These are phyloP conservation scores for Trilocha varians DNA, from an alignment of 2,888 invertebrate species.

Conservation along the genomic window DNA sequence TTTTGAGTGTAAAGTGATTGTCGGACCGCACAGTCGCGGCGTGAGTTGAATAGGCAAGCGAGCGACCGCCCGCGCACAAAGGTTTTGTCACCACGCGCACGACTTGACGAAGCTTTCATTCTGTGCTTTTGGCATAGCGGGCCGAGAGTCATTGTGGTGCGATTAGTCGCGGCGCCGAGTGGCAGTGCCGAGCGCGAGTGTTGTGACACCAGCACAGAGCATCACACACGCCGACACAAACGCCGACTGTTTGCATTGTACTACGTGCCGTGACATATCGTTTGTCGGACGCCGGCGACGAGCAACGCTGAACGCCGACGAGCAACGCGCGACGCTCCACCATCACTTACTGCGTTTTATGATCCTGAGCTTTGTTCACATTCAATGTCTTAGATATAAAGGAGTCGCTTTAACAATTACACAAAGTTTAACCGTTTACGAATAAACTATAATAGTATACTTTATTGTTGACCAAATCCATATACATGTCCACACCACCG, in stretches of 20 bases:
- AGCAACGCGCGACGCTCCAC: slow-evolving; percentile 35
- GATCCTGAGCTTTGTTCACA: slow-evolving; percentile 43
- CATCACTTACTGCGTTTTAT: slow-evolving; percentile 43
- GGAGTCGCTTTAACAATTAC: slow-evolving; percentile 46
- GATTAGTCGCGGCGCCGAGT: slow-evolving; percentile 60
- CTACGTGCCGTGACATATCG: slow-evolving; percentile 68
- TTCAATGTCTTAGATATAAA: slow-evolving; percentile 41
- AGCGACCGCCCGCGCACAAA: slow-evolving; percentile 50
- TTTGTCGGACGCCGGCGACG: slow-evolving; percentile 31
- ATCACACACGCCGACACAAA: slow-evolving; percentile 58
- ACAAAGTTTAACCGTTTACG: slow-evolving; percentile 7
- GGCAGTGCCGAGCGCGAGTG: slow-evolving; percentile 31
- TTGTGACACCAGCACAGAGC: slow-evolving; percentile 53
- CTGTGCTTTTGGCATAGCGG: slow-evolving; percentile 35
- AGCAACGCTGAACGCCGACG: slow-evolving; percentile 1
- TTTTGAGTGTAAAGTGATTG: not conserved
- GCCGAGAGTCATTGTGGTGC: slow-evolving; percentile 43
- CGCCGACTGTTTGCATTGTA: slow-evolving; percentile 69
- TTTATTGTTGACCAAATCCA: no score
- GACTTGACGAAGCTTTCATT: slow-evolving; percentile 35
- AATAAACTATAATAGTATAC: no score
- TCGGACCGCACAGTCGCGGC: not conserved
- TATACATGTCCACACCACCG: no score
- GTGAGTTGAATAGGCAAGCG: slow-evolving; percentile 4
- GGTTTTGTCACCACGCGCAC: slow-evolving; percentile 48